Conservation (phyloP, 2,113 vertebrate genomes). For the Callipepla squamata region DNA sequence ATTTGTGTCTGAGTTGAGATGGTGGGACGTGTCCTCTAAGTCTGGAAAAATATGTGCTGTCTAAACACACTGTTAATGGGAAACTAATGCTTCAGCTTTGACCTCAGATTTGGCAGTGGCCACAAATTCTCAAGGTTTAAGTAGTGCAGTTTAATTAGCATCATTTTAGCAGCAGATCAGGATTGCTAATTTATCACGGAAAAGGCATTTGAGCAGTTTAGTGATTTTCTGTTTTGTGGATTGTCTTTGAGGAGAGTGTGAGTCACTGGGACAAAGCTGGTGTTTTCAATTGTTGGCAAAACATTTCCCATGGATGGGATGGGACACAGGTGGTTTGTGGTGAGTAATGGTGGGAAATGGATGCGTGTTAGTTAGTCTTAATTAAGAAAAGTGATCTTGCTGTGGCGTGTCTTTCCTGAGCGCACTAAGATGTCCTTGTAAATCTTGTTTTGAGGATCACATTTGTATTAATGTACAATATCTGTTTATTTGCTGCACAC, state of each 20-base stretch:
- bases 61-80: neutral
- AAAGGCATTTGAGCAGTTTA: accelerated
- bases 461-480: neutral
- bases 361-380: neutral
- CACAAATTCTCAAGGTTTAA: accelerated
- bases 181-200: accelerated
- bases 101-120: accelerated
- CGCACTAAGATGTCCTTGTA: neutral
- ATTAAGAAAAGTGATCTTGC: neutral
- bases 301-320: accelerated
- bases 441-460: neutral
- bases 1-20: accelerated
- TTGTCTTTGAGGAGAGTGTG: neutral
- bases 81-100: neutral
- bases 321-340: neutral
- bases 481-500: neutral
- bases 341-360: neutral
- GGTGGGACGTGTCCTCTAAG: accelerated
- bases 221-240: accelerated
- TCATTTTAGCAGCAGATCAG: neutral
- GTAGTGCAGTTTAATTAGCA: neutral
- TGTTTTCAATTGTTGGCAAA: neutral
- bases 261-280: neutral
- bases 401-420: neutral
- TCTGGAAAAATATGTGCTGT: accelerated